Conservation (phyloP, 2,113 vertebrate species). For the Labeo rohita region DNA sequence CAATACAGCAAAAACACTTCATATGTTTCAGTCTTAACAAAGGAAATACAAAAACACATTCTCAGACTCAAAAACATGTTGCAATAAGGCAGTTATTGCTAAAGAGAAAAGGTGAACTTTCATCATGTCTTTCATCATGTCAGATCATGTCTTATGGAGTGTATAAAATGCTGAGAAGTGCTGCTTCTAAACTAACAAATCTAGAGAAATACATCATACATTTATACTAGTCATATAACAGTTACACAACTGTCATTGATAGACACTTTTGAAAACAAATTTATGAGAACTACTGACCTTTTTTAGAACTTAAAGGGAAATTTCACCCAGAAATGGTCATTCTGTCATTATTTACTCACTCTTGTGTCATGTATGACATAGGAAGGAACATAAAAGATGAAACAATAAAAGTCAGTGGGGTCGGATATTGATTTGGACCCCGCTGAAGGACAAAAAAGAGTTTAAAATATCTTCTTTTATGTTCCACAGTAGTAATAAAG, state of each 20-base stretch:
- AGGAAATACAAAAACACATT: constrained; percentile 3
- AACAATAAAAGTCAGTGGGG: background rate
- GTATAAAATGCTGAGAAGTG: background rate
- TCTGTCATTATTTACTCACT: background rate
- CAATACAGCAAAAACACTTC: background rate
- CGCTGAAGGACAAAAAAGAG: background rate
- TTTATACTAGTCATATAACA: too few relatives aligned
- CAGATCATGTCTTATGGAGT: background rate
- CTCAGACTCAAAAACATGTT: background rate
- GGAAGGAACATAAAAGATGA: too few relatives aligned
- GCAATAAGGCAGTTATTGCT: background rate
- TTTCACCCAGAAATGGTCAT: background rate
- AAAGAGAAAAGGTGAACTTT: constrained; percentile 11
- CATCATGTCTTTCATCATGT: background rate
- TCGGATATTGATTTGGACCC: background rate
- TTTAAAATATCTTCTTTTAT: background rate
- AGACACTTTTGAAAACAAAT: background rate
- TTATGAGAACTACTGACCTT: background rate
- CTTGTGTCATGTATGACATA: too few relatives aligned
- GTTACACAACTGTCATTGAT: background rate
- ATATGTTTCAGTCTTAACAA: background rate
- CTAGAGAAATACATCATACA: too few relatives aligned
- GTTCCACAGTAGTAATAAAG: background rate
- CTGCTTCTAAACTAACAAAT: background rate
- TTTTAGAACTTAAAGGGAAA: background rate